Percentiles rank a stretch among this genome's conserved stretches.
Evolutionary conservation across 2,888 invertebrate genomes (phyloP).

Genomic region (Loripinus fragilis): DNA sequence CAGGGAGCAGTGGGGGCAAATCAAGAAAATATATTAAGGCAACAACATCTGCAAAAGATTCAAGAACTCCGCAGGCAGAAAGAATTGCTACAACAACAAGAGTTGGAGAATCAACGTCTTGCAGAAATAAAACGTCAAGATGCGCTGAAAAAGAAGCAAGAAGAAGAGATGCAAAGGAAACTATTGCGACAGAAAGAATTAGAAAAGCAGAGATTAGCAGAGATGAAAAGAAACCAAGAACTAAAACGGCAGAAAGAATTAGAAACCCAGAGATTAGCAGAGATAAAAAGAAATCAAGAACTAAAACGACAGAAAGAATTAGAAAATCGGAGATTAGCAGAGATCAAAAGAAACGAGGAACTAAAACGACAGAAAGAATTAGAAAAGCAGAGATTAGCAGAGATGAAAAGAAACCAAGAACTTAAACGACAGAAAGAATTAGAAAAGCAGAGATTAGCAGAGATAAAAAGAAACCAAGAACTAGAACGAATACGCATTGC

Average conservation of each 20-base stretch:
- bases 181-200: slow-evolving; percentile 30
- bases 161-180: slow-evolving; percentile 28
- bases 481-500: not conserved
- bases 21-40: slow-evolving; percentile 33
- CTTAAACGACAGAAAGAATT: slow-evolving; percentile 23
- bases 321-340: slow-evolving; percentile 26
- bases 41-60: slow-evolving; percentile 30
- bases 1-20: slow-evolving; percentile 4
- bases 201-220: not conserved
- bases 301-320: slow-evolving; percentile 34
- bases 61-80: slow-evolving; percentile 27
- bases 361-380: slow-evolving; percentile 17
- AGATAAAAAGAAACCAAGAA: slow-evolving; percentile 11
- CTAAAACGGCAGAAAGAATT: slow-evolving; percentile 28
- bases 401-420: slow-evolving; percentile 24
- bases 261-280: slow-evolving; percentile 17
- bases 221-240: slow-evolving; percentile 18
- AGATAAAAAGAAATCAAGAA: slow-evolving; percentile 19
- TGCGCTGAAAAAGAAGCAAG: slow-evolving; percentile 14
- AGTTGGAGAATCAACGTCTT: slow-evolving; percentile 13
- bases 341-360: slow-evolving; percentile 22
- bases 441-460: not conserved
- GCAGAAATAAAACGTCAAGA: slow-evolving; percentile 28
- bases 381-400: slow-evolving; percentile 21
- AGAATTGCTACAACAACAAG: slow-evolving; percentile 21